Evolutionary conservation across 2,888 invertebrate species (phyloP).

Genomic region (Nudaria mundana): DNA sequence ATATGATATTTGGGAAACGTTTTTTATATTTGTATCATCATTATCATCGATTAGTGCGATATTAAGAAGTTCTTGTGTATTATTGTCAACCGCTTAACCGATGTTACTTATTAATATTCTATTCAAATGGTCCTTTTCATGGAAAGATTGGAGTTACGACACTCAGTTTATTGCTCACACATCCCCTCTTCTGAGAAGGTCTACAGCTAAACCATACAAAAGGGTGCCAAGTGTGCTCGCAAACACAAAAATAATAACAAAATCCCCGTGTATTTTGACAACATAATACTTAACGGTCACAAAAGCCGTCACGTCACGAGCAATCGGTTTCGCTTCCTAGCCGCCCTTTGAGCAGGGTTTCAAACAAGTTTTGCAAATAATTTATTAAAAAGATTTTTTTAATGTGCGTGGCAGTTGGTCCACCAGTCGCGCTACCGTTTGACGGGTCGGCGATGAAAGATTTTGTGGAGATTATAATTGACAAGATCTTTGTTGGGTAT

Average conservation of each 20-base stretch:
- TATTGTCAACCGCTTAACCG: conserved; percentile 48
- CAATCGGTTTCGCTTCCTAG: conserved; percentile 77
- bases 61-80: conserved; percentile 44
- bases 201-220: conserved; percentile 56
- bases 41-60: conserved; percentile 27
- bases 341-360: conserved; percentile 74
- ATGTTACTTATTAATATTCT: conserved; percentile 66
- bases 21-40: conserved; percentile 34
- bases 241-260: conserved; percentile 81
- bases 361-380: conserved; percentile 77
- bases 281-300: conserved; percentile 78
- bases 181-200: conserved; percentile 71
- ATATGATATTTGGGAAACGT: conserved; percentile 45
- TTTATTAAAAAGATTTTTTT: conserved; percentile 69
- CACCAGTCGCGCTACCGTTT: conserved; percentile 74
- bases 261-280: conserved; percentile 81
- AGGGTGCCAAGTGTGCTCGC: conserved; percentile 78
- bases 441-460: conserved; percentile 67
- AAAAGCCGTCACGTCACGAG: conserved; percentile 76
- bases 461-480: conserved; percentile 75
- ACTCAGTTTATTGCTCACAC: conserved; percentile 58
- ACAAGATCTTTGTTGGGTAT: conserved; percentile 76
- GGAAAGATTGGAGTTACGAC: conserved; percentile 65
- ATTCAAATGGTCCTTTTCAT: conserved; percentile 65
- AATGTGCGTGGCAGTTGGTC: conserved; percentile 50